phyloP scores from a whole-genome alignment of 2,797 vertebrate species.

The Phaenicophaeus curvirostris region DNA sequence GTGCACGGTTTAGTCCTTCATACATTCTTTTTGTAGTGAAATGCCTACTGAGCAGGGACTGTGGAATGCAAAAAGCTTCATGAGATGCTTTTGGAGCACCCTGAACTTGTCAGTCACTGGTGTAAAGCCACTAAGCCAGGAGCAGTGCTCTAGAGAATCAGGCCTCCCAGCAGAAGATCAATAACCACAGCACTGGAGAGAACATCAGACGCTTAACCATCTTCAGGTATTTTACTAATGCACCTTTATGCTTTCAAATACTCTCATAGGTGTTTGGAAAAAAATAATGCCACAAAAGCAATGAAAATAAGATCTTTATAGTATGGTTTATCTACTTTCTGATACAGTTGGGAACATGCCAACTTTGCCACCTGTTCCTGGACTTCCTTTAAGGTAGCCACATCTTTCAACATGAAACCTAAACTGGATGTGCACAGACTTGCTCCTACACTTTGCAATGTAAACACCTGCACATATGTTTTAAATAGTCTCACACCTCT shows the following conservation, averaged over 20 bases:
- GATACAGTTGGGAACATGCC: neutral
- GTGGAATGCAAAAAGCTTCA: neutral
- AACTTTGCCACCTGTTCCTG: conserved; percentile 48
- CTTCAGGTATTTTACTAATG: neutral
- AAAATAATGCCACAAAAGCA: neutral
- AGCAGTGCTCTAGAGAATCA: neutral
- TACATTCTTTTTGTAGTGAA: neutral
- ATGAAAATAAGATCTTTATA: neutral
- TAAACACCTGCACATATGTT: conserved; percentile 65
- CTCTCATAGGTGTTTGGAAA: neutral
- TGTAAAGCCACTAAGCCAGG: neutral
- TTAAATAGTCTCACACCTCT: conserved; percentile 67
- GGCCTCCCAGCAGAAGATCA: neutral
- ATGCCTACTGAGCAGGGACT: neutral
- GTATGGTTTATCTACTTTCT: conserved; percentile 19
- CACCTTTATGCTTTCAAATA: neutral
- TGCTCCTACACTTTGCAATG: conserved; percentile 38
- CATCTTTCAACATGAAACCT: conserved; percentile 12
- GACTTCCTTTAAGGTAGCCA: conserved; percentile 54
- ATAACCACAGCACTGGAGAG: neutral
- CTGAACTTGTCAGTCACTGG: neutral
- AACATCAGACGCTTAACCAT: neutral
- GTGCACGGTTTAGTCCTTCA: accelerated
- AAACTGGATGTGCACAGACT: conserved; percentile 34
- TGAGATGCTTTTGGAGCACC: neutral